These are phyloP conservation scores for Falco berigora DNA, from an alignment of 2,797 vertebrate species.

Conservation along the genomic window DNA sequence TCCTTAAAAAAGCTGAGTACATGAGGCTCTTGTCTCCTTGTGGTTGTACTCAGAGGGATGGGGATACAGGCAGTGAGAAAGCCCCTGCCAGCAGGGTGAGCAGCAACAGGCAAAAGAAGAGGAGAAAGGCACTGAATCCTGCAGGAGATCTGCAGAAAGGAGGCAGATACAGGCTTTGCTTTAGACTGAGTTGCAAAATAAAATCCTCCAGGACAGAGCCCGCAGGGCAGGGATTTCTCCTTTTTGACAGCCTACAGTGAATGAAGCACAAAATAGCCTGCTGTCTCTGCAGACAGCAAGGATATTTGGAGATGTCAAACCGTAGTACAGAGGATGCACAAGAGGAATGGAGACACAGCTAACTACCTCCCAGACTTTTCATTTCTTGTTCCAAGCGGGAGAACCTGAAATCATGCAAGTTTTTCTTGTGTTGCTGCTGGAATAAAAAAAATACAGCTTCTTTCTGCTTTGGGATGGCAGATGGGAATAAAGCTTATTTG, in stretches of 20 bases:
- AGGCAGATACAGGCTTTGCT: neutral
- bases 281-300: constrained; percentile 33
- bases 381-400: neutral
- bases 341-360: constrained; percentile 27
- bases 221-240: constrained; percentile 31
- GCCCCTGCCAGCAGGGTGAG: neutral
- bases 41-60: neutral
- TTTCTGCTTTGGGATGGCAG: neutral
- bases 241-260: constrained; percentile 42
- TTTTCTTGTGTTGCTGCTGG: neutral
- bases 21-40: neutral
- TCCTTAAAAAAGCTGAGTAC: neutral
- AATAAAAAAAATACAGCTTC: neutral
- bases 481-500: constrained; percentile 9
- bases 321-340: constrained; percentile 9
- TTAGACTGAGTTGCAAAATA: neutral
- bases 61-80: neutral
- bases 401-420: constrained; percentile 1
- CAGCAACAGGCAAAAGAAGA: neutral
- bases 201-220: constrained; percentile 34
- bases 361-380: constrained; percentile 18
- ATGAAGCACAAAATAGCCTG: constrained; percentile 51
- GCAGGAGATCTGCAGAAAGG: neutral
- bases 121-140: neutral
- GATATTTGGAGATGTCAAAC: constrained; percentile 49